Evolutionary conservation across 2,888 invertebrate species (phyloP).

Genomic region (Prostheceraeus crozeri): DNA sequence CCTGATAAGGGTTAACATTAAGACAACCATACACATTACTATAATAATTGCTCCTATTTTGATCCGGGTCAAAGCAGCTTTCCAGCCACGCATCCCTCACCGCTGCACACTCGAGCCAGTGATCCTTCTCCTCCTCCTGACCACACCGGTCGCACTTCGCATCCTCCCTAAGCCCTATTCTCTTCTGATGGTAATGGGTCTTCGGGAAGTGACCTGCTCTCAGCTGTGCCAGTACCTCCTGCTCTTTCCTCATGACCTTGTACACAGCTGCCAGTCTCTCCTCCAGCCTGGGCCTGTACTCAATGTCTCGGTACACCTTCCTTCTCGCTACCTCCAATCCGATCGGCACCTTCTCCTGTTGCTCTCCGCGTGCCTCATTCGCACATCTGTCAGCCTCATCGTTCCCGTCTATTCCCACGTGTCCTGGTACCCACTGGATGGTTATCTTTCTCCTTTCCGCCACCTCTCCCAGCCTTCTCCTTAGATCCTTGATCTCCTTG

Average conservation of each 20-base stretch:
- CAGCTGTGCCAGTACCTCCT: not conserved
- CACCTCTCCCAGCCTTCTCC: no score
- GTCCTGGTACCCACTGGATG: not conserved
- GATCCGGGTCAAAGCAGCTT: no score
- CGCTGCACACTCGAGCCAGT: slow-evolving; percentile 1
- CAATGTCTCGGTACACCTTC: not conserved
- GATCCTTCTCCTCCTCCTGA: not conserved
- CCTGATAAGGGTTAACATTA: no score
- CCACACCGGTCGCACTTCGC: not conserved
- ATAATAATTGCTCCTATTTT: no score
- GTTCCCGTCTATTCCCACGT: not conserved
- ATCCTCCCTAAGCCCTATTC: not conserved
- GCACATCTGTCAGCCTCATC: no score
- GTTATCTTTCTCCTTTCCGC: not conserved
- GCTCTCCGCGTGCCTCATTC: no score
- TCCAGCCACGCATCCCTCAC: not conserved
- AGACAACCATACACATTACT: no score
- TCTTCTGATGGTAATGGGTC: not conserved
- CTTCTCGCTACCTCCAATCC: not conserved
- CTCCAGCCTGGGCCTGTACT: not conserved
- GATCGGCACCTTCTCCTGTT: not conserved
- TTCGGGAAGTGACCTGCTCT: not conserved
- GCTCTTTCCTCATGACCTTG: not conserved
- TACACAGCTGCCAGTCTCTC: not conserved
- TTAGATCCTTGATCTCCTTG: not conserved